A percentile compares a stretch with the other conserved stretches of the same genome.
Conservation (phyloP, 2,888 invertebrate genomes). For the Sarcophaga rosellei region DNA sequence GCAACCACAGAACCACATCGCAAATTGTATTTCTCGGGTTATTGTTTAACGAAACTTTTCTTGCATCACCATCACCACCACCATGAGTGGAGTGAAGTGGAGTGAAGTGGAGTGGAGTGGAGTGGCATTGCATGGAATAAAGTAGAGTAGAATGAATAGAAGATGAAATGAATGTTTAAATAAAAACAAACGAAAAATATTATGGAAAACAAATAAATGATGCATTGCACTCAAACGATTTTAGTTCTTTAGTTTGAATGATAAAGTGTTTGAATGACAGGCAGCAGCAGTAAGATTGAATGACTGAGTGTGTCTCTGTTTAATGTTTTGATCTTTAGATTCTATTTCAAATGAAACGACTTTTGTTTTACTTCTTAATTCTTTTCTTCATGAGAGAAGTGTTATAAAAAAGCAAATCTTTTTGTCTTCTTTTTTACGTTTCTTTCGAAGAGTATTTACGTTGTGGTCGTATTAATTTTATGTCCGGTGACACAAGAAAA, state of each 20-base stretch:
- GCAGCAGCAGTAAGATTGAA: not conserved
- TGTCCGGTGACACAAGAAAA: constrained; percentile 6
- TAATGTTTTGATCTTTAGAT: constrained; percentile 12
- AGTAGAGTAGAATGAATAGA: not conserved
- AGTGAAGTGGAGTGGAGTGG: no score
- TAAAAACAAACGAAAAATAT: constrained; percentile 5
- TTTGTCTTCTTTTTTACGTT: not conserved
- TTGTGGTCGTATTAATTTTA: constrained; percentile 25
- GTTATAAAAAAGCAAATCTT: constrained; percentile 3
- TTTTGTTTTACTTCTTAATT: not conserved
- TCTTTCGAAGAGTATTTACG: not conserved
- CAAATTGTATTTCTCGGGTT: constrained; percentile 57
- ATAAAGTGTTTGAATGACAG: constrained; percentile 44
- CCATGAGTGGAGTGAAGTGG: no score
- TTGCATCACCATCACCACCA: constrained; percentile 35
- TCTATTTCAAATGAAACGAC: not conserved
- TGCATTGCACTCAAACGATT: constrained; percentile 66
- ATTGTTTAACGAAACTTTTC: constrained; percentile 26
- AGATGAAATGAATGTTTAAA: not conserved
- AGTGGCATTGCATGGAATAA: no score
- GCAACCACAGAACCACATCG: constrained; percentile 63
- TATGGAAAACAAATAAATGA: constrained; percentile 62
- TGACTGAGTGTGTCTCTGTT: constrained; percentile 16
- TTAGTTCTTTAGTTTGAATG: constrained; percentile 43
- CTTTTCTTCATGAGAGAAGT: not conserved